Base-by-base conservation (phyloP, 2,888 invertebrate genomes). In the Scotopteryx bipunctaria region DNA sequence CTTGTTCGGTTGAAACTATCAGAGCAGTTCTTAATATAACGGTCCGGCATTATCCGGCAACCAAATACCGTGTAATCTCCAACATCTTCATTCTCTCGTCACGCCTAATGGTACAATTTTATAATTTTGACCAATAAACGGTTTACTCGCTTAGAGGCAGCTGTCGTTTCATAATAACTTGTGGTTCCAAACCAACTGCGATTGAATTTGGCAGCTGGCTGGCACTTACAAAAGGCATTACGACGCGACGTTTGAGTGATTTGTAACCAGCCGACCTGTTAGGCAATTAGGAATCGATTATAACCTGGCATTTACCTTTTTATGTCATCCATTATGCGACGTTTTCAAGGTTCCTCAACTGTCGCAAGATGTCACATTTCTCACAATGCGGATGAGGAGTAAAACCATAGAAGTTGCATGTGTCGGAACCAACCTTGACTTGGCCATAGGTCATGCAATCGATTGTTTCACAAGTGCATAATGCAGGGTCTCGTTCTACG, bases 81-180 rank as follows among this genome's bases (percentile, higher is more conserved):
- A 59, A 63, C 66, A 71, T 73, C 74, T 71, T 68, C 63, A 62
- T 69, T 68, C 62, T 64, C 61, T 69, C 74, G 80, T 80, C 80
- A 81, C 77, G 78, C 67, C 60, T 55, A 67, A 62, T 73, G 77
- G 67, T 63, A 73, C 69, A 66, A 69, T 76, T 79, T 73, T 78
- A 74, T 73, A 74, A 74, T 74, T 69, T 62, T 55, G 51, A 51
- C 55, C 57, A 72, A 73, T 66, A 69, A 49, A 52, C 41, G 35
- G 17, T 55, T 66, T 62, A 63, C 68, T 66, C 61, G 62, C 61
- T 62, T 63, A 61, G 64, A 64, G 62, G 60, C 73, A 74, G 69
- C 65, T 71, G 69, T 63, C 63, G 57, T 64, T 69, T 63, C 52
- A 63, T 59, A 70, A 69, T 66, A 48, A 23, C 49, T 48, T 33